Conservation (phyloP, 2,888 invertebrate species). For the Cryptus viduatorius region DNA sequence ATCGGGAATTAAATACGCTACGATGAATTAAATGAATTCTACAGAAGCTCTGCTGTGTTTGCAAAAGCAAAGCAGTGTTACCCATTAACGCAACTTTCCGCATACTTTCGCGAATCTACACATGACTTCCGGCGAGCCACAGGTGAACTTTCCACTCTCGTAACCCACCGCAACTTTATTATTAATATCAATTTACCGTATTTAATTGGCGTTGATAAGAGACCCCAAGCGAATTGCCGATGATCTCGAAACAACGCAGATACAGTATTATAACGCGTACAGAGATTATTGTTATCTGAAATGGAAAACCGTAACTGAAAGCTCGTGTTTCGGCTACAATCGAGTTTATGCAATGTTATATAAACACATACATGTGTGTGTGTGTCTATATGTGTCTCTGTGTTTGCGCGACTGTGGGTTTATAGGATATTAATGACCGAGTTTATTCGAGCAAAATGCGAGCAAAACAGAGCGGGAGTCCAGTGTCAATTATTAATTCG, state of each 20-base stretch:
- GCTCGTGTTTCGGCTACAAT: neutral
- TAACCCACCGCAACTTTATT: constrained; percentile 6
- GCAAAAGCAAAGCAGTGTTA: neutral
- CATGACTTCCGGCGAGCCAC: neutral
- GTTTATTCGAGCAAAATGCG: constrained; percentile 19
- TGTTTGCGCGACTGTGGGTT: neutral
- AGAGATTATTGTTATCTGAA: constrained; percentile 27
- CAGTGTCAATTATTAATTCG: constrained; percentile 41
- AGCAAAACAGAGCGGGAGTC: neutral
- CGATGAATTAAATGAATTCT: neutral
- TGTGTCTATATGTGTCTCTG: neutral
- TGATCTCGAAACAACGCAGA: neutral
- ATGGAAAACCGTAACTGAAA: constrained; percentile 21
- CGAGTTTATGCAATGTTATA: neutral
- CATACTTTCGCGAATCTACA: neutral
- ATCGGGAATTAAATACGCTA: neutral
- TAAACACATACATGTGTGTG: neutral
- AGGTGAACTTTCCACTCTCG: constrained; percentile 17
- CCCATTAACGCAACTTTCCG: neutral
- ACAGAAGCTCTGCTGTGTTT: neutral
- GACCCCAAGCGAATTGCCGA: neutral
- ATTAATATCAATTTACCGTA: constrained; percentile 36
- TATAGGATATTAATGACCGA: constrained; percentile 17
- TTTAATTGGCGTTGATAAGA: constrained; percentile 7
- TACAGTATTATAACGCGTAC: neutral